Base-by-base conservation (phyloP, 2,888 invertebrate species). In the Pterostichus niger region DNA sequence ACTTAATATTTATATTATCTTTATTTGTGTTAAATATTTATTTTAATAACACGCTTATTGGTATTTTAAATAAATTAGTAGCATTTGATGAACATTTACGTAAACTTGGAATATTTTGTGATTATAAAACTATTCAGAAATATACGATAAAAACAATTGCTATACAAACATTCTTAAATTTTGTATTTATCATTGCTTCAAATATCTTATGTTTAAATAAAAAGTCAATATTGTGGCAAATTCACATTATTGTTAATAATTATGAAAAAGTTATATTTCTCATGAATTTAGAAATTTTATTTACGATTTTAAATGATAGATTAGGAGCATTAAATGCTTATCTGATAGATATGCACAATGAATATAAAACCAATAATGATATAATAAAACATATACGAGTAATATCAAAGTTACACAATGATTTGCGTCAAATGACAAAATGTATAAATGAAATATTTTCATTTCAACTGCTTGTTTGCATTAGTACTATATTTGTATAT, bases 81-180 rank as follows among this genome's bases (percentile, higher is more conserved):
- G n/a, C 0, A 35, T 33, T 35, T 7, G 64, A 64, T 35, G 64
- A 64, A 35, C 6, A 64, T 33, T 11, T 64, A 35, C 31, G 64
- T 3, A 11, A 35, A 35, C 33, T 64, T 35, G 64, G 64, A 64
- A 64, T 64, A 35, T 64, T 64, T 64, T n/a, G 33, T 64, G 13
- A 64, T 35, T 64, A 35, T 13, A 64, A 64, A 35, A 6, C 13
- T n/a, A 33, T 64, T 11, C n/a, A 35, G 6, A 11, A 10, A 11
- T 33, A 33, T 5, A 13, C 35, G 4, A 31, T 13, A 64, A 40
- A n/a, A 4, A 64, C n/a, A 35, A 35, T 35, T 33, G 7, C 31
- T 13, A 6, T 35, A 13, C 31, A 64, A 35, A 35, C 31, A 13
- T n/a, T 13, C 4, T 64, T 64, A 0, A 64, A 7, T 64, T 31